phyloP scores from a whole-genome alignment of 2,797 vertebrate species.

The Pelobates cultripes region DNA sequence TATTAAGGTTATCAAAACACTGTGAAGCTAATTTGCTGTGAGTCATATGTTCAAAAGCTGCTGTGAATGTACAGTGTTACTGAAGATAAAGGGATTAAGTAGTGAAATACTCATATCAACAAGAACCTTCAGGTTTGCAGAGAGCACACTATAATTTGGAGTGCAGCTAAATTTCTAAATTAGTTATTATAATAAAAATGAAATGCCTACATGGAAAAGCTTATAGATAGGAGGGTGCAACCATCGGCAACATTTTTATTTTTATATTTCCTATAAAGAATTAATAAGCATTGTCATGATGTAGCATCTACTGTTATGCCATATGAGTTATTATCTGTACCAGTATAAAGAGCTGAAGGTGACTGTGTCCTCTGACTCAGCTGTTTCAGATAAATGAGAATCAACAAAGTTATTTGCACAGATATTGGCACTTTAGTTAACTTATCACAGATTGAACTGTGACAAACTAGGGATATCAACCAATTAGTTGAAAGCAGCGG shows the following conservation, averaged over 20 bases:
- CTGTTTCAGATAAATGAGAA: conserved; percentile 45
- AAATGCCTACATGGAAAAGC: neutral
- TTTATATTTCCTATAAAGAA: neutral
- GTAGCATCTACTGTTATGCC: neutral
- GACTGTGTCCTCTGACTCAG: conserved; percentile 45
- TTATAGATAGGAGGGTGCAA: neutral
- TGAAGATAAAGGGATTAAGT: conserved; percentile 52
- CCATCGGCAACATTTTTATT: neutral
- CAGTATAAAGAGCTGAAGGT: conserved; percentile 20
- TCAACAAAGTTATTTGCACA: conserved; percentile 24
- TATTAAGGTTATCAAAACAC: conserved; percentile 35
- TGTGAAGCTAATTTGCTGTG: conserved; percentile 31
- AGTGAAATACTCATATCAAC: conserved; percentile 42
- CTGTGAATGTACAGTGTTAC: conserved; percentile 42
- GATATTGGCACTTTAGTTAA: conserved; percentile 31
- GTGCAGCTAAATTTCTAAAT: conserved; percentile 24
- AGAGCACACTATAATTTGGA: conserved; percentile 33
- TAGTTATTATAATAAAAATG: conserved; percentile 14
- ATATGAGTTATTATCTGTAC: conserved; percentile 16
- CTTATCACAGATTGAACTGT: conserved; percentile 28
- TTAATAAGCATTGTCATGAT: neutral
- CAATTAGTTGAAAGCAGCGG: conserved; percentile 38
- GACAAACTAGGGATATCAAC: conserved; percentile 29
- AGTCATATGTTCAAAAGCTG: conserved; percentile 41
- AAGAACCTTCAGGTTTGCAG: conserved; percentile 40